These are phyloP conservation scores for Onychostruthus taczanowskii DNA, from an alignment of 2,113 vertebrate species.

Conservation along the genomic window DNA sequence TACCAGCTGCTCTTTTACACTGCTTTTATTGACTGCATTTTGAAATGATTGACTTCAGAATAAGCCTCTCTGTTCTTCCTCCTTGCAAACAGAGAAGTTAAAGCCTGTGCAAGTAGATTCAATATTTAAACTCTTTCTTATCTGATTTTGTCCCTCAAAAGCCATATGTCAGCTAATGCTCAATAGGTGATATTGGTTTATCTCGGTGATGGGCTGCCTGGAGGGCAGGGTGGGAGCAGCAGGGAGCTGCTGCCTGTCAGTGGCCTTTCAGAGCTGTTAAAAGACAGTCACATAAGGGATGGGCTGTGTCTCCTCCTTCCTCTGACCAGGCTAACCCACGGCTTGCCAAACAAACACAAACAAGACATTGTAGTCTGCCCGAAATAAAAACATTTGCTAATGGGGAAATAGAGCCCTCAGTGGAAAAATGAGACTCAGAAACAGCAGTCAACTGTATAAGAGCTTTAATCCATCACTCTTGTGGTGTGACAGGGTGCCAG, in stretches of 20 bases:
- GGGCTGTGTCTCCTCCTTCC: background rate
- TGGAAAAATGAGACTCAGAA: slow-evolving; percentile 17
- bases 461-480: background rate
- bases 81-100: background rate
- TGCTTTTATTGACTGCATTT: slow-evolving; percentile 12
- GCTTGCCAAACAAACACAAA: background rate
- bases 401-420: background rate
- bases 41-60: background rate
- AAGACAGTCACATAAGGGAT: background rate
- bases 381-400: slow-evolving; percentile 8
- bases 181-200: background rate
- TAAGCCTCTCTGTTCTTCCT: background rate
- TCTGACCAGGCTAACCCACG: background rate
- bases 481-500: background rate
- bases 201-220: background rate
- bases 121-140: background rate
- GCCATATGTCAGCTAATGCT: background rate
- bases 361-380: background rate
- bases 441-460: background rate
- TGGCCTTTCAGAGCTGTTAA: background rate
- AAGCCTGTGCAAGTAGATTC: background rate
- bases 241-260: background rate
- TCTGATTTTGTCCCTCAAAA: background rate
- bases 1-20: background rate
- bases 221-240: background rate